A percentile compares a stretch with the other conserved stretches of the same genome.
Evolutionary conservation across 2,113 vertebrate species (phyloP).

Genomic region (Sus scrofa): T2T-Sscrofa CM000813.6:154642001-154642500

Average conservation of each 20-base stretch:
- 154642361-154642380: background rate
- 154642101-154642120: background rate
- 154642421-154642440: background rate
- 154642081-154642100: background rate
- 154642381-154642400: slow-evolving; percentile 14
- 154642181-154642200: background rate
- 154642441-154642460: background rate
- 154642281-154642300: background rate
- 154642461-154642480: background rate
- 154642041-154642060: background rate
- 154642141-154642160: slow-evolving; percentile 1
- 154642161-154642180: background rate
- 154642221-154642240: slow-evolving; percentile 9
- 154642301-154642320: background rate
- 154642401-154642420: background rate
- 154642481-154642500: background rate
- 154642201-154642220: background rate
- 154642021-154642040: background rate
- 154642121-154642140: background rate
- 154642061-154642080: background rate
- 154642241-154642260: background rate
- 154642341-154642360: background rate
- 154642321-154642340: background rate
- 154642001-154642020: background rate
- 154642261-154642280: background rate